phyloP scores from a whole-genome alignment of 2,797 vertebrate genomes.

The Gastrophryne carolinensis region DNA sequence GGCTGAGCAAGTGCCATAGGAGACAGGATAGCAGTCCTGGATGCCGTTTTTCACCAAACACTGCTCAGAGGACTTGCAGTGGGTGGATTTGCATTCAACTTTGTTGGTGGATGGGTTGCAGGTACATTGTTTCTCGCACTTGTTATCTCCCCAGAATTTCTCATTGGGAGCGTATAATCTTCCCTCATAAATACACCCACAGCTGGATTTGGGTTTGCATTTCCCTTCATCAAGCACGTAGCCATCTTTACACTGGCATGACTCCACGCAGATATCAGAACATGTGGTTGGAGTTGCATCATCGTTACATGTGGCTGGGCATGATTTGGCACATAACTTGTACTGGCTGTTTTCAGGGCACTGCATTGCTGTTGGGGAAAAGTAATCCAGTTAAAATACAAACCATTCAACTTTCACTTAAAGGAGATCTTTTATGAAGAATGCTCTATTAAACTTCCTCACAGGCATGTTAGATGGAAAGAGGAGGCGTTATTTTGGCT shows the following conservation, averaged over 20 bases:
- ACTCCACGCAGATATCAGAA: slow-evolving; percentile 69
- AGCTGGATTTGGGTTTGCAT: slow-evolving; percentile 67
- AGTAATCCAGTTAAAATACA: neutral
- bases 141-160: slow-evolving; percentile 72
- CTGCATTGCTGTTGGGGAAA: slow-evolving; percentile 20
- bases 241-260: slow-evolving; percentile 73
- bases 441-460: too few relatives aligned
- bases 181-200: slow-evolving; percentile 75
- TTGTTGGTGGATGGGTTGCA: slow-evolving; percentile 63
- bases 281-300: slow-evolving; percentile 58
- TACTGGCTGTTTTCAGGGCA: slow-evolving; percentile 81
- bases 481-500: too few relatives aligned
- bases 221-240: slow-evolving; percentile 69
- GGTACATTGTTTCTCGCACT: slow-evolving; percentile 66
- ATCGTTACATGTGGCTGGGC: slow-evolving; percentile 72
- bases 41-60: slow-evolving; percentile 68
- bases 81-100: slow-evolving; percentile 62
- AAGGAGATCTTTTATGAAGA: too few relatives aligned
- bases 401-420: too few relatives aligned
- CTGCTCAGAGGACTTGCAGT: slow-evolving; percentile 64
- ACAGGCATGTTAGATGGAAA: too few relatives aligned
- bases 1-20: slow-evolving; percentile 41
- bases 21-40: slow-evolving; percentile 64
- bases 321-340: slow-evolving; percentile 70
- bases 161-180: slow-evolving; percentile 67